A percentile compares a stretch with the other conserved stretches of the same genome.
phyloP scores from a whole-genome alignment of 2,113 vertebrate species.

The Hypocryptadius cinnamomeus region DNA sequence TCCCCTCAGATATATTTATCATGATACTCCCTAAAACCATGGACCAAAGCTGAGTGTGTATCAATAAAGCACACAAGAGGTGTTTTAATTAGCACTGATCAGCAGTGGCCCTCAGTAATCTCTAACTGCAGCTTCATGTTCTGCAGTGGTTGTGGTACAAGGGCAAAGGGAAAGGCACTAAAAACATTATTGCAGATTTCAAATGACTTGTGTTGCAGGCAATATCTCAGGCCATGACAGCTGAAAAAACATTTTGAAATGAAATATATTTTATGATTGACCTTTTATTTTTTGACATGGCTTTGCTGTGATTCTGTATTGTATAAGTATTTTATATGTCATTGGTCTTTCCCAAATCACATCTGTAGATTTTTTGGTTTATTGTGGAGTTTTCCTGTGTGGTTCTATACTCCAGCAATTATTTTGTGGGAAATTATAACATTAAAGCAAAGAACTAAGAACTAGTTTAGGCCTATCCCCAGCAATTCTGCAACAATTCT shows the following conservation, averaged over 20 bases:
- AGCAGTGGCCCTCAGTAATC: background rate
- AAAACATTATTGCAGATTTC: background rate
- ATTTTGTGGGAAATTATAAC: background rate
- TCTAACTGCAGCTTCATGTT: background rate
- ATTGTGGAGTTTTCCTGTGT: background rate
- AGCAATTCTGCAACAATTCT: background rate
- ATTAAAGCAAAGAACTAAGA: background rate
- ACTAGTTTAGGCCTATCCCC: background rate
- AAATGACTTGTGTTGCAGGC: background rate
- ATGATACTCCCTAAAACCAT: background rate
- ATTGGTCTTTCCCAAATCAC: background rate
- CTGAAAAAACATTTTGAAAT: background rate
- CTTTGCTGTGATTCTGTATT: background rate
- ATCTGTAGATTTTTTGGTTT: background rate
- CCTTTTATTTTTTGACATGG: background rate
- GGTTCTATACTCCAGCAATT: background rate
- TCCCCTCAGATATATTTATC: background rate
- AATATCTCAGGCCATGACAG: background rate
- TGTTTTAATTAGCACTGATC: background rate
- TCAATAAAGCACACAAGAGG: background rate
- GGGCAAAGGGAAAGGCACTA: background rate
- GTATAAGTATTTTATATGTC: background rate
- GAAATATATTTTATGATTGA: background rate
- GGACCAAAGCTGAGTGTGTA: background rate
- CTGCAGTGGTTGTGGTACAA: background rate